Evolutionary conservation across 2,113 vertebrate genomes (phyloP), one percentile per base, ranked within the genome.

Genomic region (Gobiocypris rarus): DNA sequence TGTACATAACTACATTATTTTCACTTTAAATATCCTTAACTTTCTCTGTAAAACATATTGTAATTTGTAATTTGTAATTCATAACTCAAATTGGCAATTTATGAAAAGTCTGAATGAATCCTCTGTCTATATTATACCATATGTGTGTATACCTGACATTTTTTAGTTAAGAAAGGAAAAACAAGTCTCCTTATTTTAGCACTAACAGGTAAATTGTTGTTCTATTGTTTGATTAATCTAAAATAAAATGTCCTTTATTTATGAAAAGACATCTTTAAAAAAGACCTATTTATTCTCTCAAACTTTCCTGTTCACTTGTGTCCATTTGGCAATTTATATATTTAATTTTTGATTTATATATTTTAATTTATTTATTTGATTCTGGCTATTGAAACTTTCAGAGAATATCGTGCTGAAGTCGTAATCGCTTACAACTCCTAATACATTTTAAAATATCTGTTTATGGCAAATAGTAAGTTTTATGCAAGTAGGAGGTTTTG

Each of bases 1-100:
- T 70, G 67, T 70, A 70, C 22, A n/a, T 43, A 70, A 43, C n/a
- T n/a, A 71, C 22, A 45, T 71, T 71, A 24, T 14, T 45, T 71
- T 71, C 3, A 71, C 41, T 24, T 45, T 0, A 14, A 22, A 43
- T 7, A 19, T 24, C 7, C 11, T 14, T 10, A n/a, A 14, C 5
- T 28, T 63, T 28, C 2, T 1, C 26, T 63, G 2, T 26, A 15
- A 63, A 63, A 6, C 38, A 45, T 24, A 24, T 4, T 2, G 9
- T 43, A n/a, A n/a, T n/a, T n/a, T n/a, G n/a, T n/a, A n/a, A n/a
- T n/a, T n/a, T n/a, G n/a, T n/a, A 10, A 43, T 43, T 34, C 65
- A 38, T 22, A 10, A 41, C 5, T 24, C 22, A n/a, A 45, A 43
- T 43, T 3, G 38, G 43, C 63, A 22, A 22, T 38, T 38, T 19